A percentile compares a stretch with the other conserved stretches of the same genome.
Evolutionary conservation across 2,888 invertebrate species (phyloP).

Genomic region (Trichogramma dendrolimi): DNA sequence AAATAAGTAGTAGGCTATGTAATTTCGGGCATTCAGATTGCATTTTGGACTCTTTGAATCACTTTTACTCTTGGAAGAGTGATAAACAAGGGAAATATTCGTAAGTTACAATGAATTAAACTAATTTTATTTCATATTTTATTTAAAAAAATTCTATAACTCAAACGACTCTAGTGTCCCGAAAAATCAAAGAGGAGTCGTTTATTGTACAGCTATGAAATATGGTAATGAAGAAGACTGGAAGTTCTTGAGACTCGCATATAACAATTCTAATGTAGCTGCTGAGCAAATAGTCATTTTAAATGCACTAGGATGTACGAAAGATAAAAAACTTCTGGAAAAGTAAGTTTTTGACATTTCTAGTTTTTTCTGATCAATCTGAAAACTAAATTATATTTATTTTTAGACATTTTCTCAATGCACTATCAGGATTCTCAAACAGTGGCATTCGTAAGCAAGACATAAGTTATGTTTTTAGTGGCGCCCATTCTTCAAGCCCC

Average conservation of each 20-base stretch:
- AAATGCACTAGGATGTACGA: conserved; percentile 58
- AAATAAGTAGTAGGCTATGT: conserved; percentile 60
- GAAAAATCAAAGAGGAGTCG: conserved; percentile 61
- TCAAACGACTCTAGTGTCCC: conserved; percentile 56
- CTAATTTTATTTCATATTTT: not conserved
- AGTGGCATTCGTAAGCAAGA: conserved; percentile 53
- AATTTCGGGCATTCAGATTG: conserved; percentile 57
- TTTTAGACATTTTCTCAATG: conserved; percentile 55
- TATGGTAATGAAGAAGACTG: conserved; percentile 66
- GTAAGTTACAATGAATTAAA: not conserved
- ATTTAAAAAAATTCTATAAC: not conserved
- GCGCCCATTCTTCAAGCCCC: conserved; percentile 42
- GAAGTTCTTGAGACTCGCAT: conserved; percentile 66
- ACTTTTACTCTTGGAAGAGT: conserved; percentile 51
- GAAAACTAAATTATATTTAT: not conserved
- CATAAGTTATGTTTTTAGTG: conserved; percentile 43
- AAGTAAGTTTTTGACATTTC: conserved; percentile 38
- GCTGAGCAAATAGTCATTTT: conserved; percentile 61
- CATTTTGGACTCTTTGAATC: conserved; percentile 46
- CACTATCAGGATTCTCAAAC: conserved; percentile 46
- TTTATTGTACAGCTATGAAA: conserved; percentile 64
- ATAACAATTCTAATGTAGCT: conserved; percentile 59
- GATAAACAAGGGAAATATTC: not conserved
- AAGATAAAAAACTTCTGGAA: conserved; percentile 51
- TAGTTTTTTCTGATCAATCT: too few relatives aligned